Evolutionary conservation across 2,797 vertebrate genomes (phyloP).

Genomic region (Anabas testudineus): DNA sequence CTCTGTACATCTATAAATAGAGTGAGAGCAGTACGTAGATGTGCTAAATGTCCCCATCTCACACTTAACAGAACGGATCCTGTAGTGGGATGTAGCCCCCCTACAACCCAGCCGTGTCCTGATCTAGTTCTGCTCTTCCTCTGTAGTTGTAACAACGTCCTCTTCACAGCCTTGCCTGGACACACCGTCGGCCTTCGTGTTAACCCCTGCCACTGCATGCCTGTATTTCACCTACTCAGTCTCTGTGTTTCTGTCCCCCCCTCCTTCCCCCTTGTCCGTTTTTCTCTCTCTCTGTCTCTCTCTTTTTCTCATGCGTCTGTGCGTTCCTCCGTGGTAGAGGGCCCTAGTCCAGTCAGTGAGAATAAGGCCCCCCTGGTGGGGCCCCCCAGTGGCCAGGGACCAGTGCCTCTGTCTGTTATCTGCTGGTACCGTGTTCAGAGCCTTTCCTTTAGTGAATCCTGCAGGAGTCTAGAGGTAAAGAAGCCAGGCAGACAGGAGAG

Average conservation of each 20-base stretch:
- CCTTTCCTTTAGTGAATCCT: conserved; percentile 91
- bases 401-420: conserved; percentile 88
- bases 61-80: conserved; percentile 57
- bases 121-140: conserved; percentile 73
- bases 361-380: conserved; percentile 85
- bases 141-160: conserved; percentile 71
- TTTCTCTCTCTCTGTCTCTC: conserved; percentile 66
- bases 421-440: conserved; percentile 91
- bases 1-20: conserved; percentile 51
- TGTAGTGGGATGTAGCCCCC: conserved; percentile 54
- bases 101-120: conserved; percentile 38
- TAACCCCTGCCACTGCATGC: conserved; percentile 78
- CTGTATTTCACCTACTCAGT: conserved; percentile 80
- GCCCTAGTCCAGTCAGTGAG: conserved; percentile 88
- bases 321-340: conserved; percentile 84
- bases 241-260: conserved; percentile 81
- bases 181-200: conserved; percentile 65
- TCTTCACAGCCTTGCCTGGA: conserved; percentile 81
- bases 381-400: conserved; percentile 87
- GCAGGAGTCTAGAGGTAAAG: conserved; percentile 90
- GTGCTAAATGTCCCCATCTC: conserved; percentile 57
- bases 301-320: conserved; percentile 73
- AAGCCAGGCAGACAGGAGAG: conserved; percentile 76
- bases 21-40: conserved; percentile 62
- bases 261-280: conserved; percentile 70